Evolutionary conservation across 2,888 invertebrate genomes (phyloP).

Genomic region (Lypha dubia): DNA sequence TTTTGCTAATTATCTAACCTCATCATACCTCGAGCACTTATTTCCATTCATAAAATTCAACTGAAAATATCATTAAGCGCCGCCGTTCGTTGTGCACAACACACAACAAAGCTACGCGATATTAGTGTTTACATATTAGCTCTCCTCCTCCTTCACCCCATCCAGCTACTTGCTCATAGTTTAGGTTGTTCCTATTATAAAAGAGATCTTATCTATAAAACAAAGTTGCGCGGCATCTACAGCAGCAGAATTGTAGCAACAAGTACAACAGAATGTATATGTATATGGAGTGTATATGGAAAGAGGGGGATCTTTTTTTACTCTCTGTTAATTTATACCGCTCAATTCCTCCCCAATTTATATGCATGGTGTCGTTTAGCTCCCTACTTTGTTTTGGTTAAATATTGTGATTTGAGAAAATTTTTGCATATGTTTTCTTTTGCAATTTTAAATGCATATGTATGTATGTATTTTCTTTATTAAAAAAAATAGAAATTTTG

Average conservation of each 20-base stretch:
- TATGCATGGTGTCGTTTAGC: slow-evolving; percentile 22
- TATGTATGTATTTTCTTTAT: no score
- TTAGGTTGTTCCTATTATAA: slow-evolving; percentile 39
- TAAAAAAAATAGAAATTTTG: no score
- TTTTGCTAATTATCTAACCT: slow-evolving; percentile 71
- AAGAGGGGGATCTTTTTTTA: slow-evolving; percentile 28
- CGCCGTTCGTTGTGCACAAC: slow-evolving; percentile 41
- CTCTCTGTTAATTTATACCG: slow-evolving; percentile 27
- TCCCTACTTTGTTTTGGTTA: slow-evolving; percentile 19
- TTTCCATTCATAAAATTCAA: slow-evolving; percentile 72
- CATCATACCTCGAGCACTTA: slow-evolving; percentile 70
- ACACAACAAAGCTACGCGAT: slow-evolving; percentile 58
- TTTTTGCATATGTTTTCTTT: background rate
- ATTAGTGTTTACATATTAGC: slow-evolving; percentile 68
- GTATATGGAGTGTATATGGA: no score
- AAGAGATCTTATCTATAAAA: slow-evolving; percentile 65
- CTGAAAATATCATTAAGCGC: slow-evolving; percentile 71
- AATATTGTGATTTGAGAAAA: background rate
- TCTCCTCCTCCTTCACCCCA: slow-evolving; percentile 29
- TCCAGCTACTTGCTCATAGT: background rate
- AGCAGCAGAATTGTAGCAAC: slow-evolving; percentile 37
- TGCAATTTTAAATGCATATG: no score
- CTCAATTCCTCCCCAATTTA: slow-evolving; percentile 55
- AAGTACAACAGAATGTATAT: slow-evolving; percentile 46
- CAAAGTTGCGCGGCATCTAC: slow-evolving; percentile 37